Base-by-base conservation (phyloP, 2,113 vertebrate species). In the Strix uralensis region DNA sequence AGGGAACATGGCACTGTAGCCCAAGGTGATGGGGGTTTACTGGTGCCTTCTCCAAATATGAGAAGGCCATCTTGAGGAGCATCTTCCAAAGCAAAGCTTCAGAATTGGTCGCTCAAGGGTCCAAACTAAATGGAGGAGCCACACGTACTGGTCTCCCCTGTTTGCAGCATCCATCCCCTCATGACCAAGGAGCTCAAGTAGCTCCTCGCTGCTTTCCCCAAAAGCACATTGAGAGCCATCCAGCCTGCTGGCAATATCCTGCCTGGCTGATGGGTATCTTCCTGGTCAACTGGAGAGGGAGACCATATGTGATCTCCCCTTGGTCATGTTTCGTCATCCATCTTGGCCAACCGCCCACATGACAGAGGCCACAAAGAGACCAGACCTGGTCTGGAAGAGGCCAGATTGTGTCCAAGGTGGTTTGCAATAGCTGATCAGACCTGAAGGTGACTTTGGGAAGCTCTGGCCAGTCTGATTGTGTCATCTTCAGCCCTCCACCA, bases 191-290 rank as follows among this genome's bases (percentile, higher is more conserved):
- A 57, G 17, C 42, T 29, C 1, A 59, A 29, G 49, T 4, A 12
- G 49, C 20, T 21, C 13, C 30, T 26, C 30, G 42, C 69, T 42
- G 42, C 67, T n/a, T 23, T 26, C 7, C 70, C 32, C 87, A 22
- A 15, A 40, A 15, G 78, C 30, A 32, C 0, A 1, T 3, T 6
- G 20, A 27, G 27, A 36, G 71, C 71, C 61, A 16, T 1, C 18
- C 36, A 18, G n/a, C 14, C 25, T 20, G 30, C 44, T 36, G 62
- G 42, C 52, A 5, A 1, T 29, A 71, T n/a, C 69, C 42, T 36
- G 47, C 26, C 47, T 44, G 38, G 6, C 32, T 14, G 32, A 21
- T 13, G 47, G 25, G 38, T 9, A 10, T n/a, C 36, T 15, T 42
- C 32, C 32, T 36, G 32, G 30, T 36, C 38, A 27, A 23, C 42